Conservation (phyloP, 2,113 vertebrate species). For the Hydropotes inermis region DNA sequence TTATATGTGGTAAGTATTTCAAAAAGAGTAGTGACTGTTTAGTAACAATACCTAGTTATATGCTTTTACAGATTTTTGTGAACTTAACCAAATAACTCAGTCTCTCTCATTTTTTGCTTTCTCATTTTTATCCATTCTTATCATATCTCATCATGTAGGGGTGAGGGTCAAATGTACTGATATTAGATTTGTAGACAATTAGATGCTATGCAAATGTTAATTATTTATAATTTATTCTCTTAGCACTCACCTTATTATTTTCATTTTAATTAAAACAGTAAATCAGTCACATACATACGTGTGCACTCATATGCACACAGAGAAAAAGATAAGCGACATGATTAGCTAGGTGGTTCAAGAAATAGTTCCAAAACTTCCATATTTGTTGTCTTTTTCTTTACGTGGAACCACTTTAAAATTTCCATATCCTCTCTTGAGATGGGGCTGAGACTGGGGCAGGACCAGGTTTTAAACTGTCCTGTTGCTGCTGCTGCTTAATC, state of each 20-base stretch:
- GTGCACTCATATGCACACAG: not conserved
- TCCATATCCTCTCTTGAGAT: not conserved
- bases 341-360: not conserved
- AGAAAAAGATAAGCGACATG: not conserved
- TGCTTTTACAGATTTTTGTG: not conserved
- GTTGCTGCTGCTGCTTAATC: not conserved
- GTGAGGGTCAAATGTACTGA: not conserved
- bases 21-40: not conserved
- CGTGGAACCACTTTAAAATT: not conserved
- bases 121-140: not conserved
- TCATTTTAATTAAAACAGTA: slow-evolving; percentile 17
- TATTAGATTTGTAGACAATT: not conserved
- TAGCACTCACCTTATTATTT: not conserved
- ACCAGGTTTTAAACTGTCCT: not conserved
- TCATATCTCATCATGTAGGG: not conserved
- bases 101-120: not conserved
- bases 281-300: not conserved
- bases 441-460: not conserved
- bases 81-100: not conserved
- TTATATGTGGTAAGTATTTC: not conserved
- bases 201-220: not conserved
- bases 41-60: not conserved
- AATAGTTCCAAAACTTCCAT: not conserved
- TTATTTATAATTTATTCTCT: not conserved
- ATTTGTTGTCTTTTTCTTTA: not conserved